Evolutionary conservation across 2,113 vertebrate genomes (phyloP).

Genomic region (Cichladusa arquata): DNA sequence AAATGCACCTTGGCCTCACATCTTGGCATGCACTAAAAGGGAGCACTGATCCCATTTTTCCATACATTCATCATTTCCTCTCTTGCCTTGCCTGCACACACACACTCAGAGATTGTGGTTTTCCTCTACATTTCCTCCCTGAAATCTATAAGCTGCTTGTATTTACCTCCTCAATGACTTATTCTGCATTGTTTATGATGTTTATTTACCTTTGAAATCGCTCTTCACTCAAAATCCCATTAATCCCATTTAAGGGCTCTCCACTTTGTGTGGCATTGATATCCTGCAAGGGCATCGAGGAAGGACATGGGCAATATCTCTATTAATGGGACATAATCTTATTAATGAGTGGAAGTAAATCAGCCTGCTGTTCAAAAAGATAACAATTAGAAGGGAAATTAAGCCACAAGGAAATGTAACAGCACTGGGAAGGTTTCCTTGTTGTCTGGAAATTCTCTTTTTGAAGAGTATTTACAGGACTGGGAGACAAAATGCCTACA

Average conservation of each 20-base stretch:
- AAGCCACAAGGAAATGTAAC: neutral
- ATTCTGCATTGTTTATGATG: neutral
- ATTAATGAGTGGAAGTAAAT: neutral
- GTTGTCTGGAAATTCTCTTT: neutral
- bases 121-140: neutral
- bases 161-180: neutral
- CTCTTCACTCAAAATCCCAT: neutral
- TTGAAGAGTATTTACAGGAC: neutral
- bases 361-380: neutral
- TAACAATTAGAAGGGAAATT: neutral
- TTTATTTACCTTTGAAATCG: neutral
- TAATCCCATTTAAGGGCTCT: neutral
- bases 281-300: neutral
- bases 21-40: neutral
- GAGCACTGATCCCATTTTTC: neutral
- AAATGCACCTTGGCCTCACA: neutral
- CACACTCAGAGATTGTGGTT: fast-evolving
- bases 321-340: neutral
- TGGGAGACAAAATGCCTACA: neutral
- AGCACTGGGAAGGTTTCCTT: neutral
- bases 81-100: neutral
- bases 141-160: neutral
- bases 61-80: neutral
- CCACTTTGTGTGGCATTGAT: neutral
- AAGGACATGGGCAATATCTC: neutral